Conservation (phyloP, 1,140 invertebrate genomes). For the Asobara japonica region DNA sequence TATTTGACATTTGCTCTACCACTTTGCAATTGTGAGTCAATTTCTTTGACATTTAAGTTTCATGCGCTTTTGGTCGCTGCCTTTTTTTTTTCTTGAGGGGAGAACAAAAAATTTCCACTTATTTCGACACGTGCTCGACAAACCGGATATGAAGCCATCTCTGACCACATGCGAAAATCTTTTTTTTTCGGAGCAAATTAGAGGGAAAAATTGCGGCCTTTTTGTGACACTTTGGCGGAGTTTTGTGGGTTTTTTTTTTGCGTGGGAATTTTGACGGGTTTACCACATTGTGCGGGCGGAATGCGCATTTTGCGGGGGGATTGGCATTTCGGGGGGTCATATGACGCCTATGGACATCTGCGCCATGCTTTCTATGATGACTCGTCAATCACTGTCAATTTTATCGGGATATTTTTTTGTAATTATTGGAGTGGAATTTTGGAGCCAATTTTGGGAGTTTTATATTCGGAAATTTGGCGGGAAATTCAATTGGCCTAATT, state of each 20-base stretch:
- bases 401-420: background rate
- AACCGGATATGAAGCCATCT: slow-evolving; percentile 10
- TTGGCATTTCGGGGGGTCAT: background rate
- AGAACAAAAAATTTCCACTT: background rate
- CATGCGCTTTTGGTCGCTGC: too few relatives aligned
- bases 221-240: too few relatives aligned
- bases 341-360: slow-evolving; percentile 15
- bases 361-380: slow-evolving; percentile 46
- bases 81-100: background rate
- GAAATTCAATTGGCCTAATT: too few relatives aligned
- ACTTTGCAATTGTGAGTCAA: too few relatives aligned
- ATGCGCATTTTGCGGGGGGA: slow-evolving; percentile 15
- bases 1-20: background rate
- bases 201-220: background rate
- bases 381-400: slow-evolving; percentile 51
- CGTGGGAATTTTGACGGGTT: background rate
- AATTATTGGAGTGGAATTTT: too few relatives aligned
- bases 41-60: too few relatives aligned
- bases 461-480: too few relatives aligned
- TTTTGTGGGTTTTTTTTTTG: background rate
- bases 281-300: background rate
- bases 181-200: background rate
- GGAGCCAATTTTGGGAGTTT: background rate
- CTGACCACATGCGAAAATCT: background rate
- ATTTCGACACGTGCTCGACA: background rate